Percentiles rank a stretch among this genome's conserved stretches.
Evolutionary conservation across 2,888 invertebrate species (phyloP).

Genomic region (Dicroscelio sp.): DNA sequence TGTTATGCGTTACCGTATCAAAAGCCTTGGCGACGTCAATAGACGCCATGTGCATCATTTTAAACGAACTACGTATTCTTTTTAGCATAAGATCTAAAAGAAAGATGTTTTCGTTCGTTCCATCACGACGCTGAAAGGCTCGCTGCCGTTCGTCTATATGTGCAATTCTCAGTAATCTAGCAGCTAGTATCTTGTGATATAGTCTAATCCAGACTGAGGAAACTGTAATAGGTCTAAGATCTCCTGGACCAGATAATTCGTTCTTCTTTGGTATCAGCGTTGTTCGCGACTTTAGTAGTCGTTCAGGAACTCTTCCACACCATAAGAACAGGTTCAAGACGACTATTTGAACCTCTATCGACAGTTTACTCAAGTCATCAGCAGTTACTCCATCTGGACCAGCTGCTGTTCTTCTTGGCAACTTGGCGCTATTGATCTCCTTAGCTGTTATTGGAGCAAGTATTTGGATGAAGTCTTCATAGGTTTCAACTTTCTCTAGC

Average conservation of each 20-base stretch:
- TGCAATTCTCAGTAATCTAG: background rate
- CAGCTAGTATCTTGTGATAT: slow-evolving; percentile 74
- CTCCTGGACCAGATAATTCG: background rate
- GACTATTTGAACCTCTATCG: background rate
- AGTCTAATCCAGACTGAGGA: slow-evolving; percentile 59
- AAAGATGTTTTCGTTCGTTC: slow-evolving; percentile 1
- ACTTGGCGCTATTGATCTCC: slow-evolving; percentile 21
- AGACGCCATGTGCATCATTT: slow-evolving; percentile 47
- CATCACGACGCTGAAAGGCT: slow-evolving; percentile 62
- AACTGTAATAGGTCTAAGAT: slow-evolving; percentile 36
- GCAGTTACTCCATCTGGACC: slow-evolving; percentile 80
- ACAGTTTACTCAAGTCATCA: background rate
- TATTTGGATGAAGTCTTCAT: background rate
- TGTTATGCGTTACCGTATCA: background rate
- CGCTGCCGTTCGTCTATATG: slow-evolving; percentile 79
- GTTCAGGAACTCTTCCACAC: background rate
- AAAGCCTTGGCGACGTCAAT: slow-evolving; percentile 21
- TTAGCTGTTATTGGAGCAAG: background rate
- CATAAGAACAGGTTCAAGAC: background rate
- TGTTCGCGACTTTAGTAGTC: background rate
- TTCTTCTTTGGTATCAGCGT: slow-evolving; percentile 38
- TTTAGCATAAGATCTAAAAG: slow-evolving; percentile 60
- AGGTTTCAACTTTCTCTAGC: too few species aligned
- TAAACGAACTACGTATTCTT: slow-evolving; percentile 46
- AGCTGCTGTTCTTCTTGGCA: slow-evolving; percentile 66